Evolutionary conservation across 2,888 invertebrate species (phyloP), one percentile per base, ranked within the genome.

Genomic region (Tachina grossa): DNA sequence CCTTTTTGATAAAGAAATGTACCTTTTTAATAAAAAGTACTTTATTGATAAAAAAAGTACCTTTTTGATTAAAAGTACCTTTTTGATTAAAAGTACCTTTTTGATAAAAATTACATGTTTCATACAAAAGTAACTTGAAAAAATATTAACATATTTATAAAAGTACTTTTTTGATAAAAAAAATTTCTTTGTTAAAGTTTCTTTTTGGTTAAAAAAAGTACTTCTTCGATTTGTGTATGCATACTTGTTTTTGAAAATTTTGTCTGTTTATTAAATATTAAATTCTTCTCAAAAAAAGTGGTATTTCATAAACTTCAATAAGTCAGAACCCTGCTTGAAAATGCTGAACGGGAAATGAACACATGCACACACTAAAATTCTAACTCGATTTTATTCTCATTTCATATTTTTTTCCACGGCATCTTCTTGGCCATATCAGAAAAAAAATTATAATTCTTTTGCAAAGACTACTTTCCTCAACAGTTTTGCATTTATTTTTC

Each of bases 311-410:
- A 1, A 6, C 5, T 31, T 31, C 6, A 31, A 31, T 31, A 49
- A 59, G 39, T 19, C 9, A 9, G 43, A 78, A 51, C 51, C 63
- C 61, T 71, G 19, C 11, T 31, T 61, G 5, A 22, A 66, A 68
- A 19, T 66, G 9, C 19, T 13, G 10, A 22, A 59, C 51, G 57
- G 80, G 16, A 74, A 66, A 66, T 80, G 31, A 31, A 16, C 45
- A 31, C 11, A 55, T 55, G 19, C 14, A 45, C 41, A 74, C 43
- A 65, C 31, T 45, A 19, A 31, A 6, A 57, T 66, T 76, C 76
- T 69, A 82, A 82, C 69, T 69, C 63, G 47, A 82, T 71, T 76
- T 76, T 65, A 49, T 82, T 71, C 69, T 9, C 45, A 76, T 75
- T 82, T 71, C 69, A 49, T 3, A 11, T 53, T 14, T 45, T 51